Conservation (phyloP, 2,797 vertebrate genomes). For the Acrocephalus scirpaceus region DNA sequence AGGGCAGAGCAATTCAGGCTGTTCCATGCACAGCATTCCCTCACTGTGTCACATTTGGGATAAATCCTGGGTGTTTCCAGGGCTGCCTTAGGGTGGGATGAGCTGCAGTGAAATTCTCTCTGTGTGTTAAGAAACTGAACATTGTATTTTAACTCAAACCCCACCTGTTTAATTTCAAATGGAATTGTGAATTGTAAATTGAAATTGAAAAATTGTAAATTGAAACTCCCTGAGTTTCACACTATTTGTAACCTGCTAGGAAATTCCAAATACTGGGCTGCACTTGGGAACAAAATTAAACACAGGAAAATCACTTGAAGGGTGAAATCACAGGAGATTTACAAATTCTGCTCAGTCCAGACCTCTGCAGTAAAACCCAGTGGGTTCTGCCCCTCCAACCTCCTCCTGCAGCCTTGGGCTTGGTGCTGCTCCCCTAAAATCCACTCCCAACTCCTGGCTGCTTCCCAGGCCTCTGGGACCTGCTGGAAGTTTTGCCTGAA, state of each 20-base stretch:
- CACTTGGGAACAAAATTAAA: background rate
- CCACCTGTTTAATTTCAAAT: background rate
- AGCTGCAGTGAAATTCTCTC: background rate
- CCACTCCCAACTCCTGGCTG: background rate
- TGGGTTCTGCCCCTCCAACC: background rate
- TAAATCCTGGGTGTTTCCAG: background rate
- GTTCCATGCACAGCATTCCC: background rate
- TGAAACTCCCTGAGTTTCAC: background rate
- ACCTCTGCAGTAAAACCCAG: background rate
- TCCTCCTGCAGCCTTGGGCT: background rate
- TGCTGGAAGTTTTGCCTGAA: background rate
- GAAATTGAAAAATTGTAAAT: too few relatives aligned
- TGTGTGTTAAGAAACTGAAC: background rate
- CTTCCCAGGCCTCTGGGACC: background rate
- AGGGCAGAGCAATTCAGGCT: background rate
- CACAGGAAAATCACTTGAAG: background rate
- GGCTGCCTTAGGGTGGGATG: background rate
- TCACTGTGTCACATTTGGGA: background rate
- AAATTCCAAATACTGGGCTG: background rate
- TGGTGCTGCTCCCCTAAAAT: background rate
- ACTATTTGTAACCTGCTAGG: background rate
- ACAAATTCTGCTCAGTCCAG: background rate
- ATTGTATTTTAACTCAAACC: background rate
- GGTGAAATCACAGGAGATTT: background rate
- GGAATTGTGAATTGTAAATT: too few relatives aligned